Conservation (phyloP, 2,888 invertebrate genomes). For the Ochropleura leucogaster region DNA sequence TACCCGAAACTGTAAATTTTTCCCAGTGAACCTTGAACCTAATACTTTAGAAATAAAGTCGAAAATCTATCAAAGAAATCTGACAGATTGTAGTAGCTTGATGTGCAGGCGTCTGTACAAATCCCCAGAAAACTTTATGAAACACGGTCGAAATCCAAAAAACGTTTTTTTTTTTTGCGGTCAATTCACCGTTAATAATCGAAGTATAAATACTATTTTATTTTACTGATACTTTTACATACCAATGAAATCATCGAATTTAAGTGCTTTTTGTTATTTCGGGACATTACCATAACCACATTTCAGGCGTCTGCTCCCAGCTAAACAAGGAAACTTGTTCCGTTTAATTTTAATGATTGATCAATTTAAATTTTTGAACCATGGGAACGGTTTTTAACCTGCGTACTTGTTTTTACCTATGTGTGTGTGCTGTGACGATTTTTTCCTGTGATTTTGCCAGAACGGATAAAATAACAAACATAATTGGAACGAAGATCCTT, state of each 20-base stretch:
- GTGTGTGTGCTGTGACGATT: too few relatives aligned
- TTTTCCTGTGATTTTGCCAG: too few relatives aligned
- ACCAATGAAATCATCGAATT: slow-evolving; percentile 3
- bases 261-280: slow-evolving; percentile 1
- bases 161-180: slow-evolving; percentile 1
- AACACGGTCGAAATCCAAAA: too few relatives aligned
- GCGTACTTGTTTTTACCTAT: not conserved
- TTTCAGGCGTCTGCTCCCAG: not conserved
- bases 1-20: too few relatives aligned
- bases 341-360: slow-evolving; percentile 1
- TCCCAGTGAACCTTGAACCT: too few relatives aligned
- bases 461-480: too few relatives aligned
- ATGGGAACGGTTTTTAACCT: not conserved
- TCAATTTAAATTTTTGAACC: not conserved
- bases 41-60: too few relatives aligned
- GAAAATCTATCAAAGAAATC: too few relatives aligned
- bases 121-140: not conserved
- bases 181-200: not conserved
- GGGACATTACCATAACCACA: not conserved
- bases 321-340: slow-evolving; percentile 12
- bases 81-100: too few relatives aligned
- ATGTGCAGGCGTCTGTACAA: too few relatives aligned
- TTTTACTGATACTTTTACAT: not conserved
- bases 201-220: not conserved
- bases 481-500: too few relatives aligned